Evolutionary conservation across 2,113 vertebrate genomes (phyloP).

Genomic region (Proterorhinus semilunaris): DNA sequence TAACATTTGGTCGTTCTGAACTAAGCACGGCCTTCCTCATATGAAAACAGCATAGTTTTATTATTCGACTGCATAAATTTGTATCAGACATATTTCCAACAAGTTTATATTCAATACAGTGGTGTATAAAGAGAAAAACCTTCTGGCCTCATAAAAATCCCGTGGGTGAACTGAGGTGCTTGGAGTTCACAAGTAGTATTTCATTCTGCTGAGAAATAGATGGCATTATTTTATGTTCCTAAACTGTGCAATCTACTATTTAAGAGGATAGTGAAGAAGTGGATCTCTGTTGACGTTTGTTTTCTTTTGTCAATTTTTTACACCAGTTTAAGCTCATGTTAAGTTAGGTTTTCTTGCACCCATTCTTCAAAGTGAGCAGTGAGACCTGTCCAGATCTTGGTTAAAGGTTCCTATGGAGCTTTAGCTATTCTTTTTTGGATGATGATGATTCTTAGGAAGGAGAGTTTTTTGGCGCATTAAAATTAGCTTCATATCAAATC

Average conservation of each 20-base stretch:
- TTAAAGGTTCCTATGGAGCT: too few relatives aligned
- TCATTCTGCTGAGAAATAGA: constrained; percentile 50
- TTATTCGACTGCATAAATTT: neutral
- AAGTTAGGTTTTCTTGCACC: neutral
- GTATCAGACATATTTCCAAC: neutral
- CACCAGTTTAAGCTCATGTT: neutral
- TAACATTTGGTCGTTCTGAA: neutral
- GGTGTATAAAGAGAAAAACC: constrained; percentile 2
- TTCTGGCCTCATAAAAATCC: constrained; percentile 30
- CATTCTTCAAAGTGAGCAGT: neutral
- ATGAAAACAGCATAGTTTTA: neutral
- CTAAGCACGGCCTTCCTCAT: neutral
- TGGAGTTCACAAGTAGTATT: constrained; percentile 53
- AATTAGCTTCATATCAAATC: too few relatives aligned
- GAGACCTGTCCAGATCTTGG: neutral
- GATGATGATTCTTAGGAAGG: too few relatives aligned
- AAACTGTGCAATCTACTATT: neutral
- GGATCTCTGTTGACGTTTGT: neutral
- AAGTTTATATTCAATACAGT: neutral
- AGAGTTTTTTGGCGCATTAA: neutral
- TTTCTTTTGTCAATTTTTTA: neutral
- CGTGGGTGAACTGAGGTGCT: constrained; percentile 30
- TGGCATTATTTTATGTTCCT: neutral
- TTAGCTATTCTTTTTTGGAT: too few relatives aligned
- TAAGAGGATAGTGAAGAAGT: neutral